A percentile compares a stretch with the other conserved stretches of the same genome.
Evolutionary conservation across 2,797 vertebrate species (phyloP).

Genomic region (Ctenopoma multispine): DNA sequence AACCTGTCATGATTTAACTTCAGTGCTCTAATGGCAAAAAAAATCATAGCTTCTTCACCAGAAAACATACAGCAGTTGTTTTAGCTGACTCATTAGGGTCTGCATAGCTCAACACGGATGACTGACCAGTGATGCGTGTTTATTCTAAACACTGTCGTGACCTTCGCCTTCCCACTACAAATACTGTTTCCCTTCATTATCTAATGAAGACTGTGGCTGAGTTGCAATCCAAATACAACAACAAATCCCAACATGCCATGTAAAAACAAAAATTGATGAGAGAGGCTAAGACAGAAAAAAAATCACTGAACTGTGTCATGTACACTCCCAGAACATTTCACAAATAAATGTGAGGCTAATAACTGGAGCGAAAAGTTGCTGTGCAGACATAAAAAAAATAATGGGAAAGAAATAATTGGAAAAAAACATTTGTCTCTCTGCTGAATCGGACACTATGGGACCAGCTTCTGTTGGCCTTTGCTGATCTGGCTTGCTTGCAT

Average conservation of each 20-base stretch:
- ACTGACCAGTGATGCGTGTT: conserved; percentile 55
- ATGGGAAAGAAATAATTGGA: conserved; percentile 23
- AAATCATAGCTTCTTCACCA: not conserved
- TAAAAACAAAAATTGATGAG: conserved; percentile 59
- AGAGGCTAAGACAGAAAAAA: conserved; percentile 17
- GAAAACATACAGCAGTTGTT: conserved; percentile 27
- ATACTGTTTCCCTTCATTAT: conserved; percentile 65
- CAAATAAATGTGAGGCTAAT: conserved; percentile 42
- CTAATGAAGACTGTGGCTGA: conserved; percentile 63
- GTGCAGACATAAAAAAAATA: not conserved
- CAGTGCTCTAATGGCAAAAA: not conserved
- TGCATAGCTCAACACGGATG: conserved; percentile 34
- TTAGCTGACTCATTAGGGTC: conserved; percentile 54
- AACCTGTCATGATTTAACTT: no score
- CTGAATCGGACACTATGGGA: not conserved
- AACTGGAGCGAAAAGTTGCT: conserved; percentile 30
- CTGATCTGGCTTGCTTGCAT: conserved; percentile 1
- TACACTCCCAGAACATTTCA: conserved; percentile 41
- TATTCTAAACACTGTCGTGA: conserved; percentile 68
- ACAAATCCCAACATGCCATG: conserved; percentile 64
- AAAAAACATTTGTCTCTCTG: conserved; percentile 19
- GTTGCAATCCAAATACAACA: conserved; percentile 65
- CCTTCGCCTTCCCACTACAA: conserved; percentile 68
- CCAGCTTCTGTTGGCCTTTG: conserved; percentile 16
- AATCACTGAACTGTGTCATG: conserved; percentile 44